phyloP scores from a whole-genome alignment of 2,888 invertebrate species.

The Saturnia japonica region DNA sequence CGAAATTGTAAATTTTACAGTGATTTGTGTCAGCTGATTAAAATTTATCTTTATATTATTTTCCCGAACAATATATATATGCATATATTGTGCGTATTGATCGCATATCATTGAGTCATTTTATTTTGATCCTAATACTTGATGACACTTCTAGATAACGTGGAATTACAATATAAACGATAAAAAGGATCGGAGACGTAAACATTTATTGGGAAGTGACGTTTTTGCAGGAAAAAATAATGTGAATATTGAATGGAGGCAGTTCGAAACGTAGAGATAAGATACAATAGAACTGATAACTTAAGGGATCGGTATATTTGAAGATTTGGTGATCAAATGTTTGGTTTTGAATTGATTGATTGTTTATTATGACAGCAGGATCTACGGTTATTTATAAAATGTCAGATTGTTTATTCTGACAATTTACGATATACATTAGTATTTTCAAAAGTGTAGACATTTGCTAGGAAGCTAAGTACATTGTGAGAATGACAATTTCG shows the following conservation, averaged over 20 bases:
- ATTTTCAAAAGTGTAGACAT: not conserved
- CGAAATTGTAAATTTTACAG: not conserved
- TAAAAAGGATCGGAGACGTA: slow-evolving; percentile 2
- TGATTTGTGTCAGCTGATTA: not conserved
- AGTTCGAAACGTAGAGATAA: slow-evolving; percentile 2
- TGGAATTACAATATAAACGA: slow-evolving; percentile 2
- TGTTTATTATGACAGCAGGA: not conserved
- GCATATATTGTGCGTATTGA: not conserved
- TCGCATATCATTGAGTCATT: not conserved
- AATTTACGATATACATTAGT: not conserved
- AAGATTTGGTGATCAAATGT: not conserved
- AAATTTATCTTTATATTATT: not conserved
- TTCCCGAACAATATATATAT: not conserved
- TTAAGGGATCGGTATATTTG: not conserved
- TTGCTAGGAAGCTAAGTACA: too few relatives aligned
- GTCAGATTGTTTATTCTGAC: not conserved
- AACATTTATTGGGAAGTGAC: slow-evolving; percentile 7
- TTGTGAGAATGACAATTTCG: too few relatives aligned
- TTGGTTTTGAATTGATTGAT: not conserved
- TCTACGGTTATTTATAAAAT: not conserved
- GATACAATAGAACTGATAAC: not conserved
- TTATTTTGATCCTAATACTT: not conserved
- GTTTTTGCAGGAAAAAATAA: not conserved
- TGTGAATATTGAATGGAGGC: slow-evolving; percentile 5
- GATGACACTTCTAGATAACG: slow-evolving; percentile 4